Percentiles rank a stretch among this genome's conserved stretches.
Evolutionary conservation across 37 sponge, comb jelly and placozoan species (phyloP).

Genomic region (Aphrocallistes beatrix): DNA sequence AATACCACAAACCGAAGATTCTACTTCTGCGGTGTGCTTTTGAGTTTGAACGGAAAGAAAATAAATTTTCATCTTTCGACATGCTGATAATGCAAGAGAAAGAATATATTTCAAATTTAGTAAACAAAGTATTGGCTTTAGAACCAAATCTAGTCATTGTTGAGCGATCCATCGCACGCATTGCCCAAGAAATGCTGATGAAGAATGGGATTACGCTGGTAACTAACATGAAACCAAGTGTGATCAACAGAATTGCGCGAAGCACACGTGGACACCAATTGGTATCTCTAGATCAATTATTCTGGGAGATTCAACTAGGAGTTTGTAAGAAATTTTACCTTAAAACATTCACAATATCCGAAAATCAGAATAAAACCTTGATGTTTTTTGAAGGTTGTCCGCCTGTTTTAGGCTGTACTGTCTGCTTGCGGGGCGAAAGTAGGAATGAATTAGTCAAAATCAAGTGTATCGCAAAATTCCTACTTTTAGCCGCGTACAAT

Average conservation of each 20-base stretch:
- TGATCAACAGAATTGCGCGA: conserved; percentile 67
- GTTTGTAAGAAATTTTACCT: conserved; percentile 72
- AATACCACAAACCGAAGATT: conserved; percentile 48
- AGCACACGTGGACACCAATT: conserved; percentile 60
- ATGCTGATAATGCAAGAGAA: conserved; percentile 71
- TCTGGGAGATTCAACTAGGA: conserved; percentile 53
- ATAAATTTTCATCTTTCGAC: conserved; percentile 72
- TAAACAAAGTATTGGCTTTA: conserved; percentile 46
- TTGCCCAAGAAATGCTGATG: conserved; percentile 74
- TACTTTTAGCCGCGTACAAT: conserved; percentile 60
- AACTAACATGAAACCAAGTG: conserved; percentile 71
- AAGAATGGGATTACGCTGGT: conserved; percentile 65
- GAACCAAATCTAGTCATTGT: conserved; percentile 78
- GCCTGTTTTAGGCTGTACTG: conserved; percentile 46
- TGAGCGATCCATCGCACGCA: conserved; percentile 65
- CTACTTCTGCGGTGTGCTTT: conserved; percentile 69
- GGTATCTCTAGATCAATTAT: conserved; percentile 61
- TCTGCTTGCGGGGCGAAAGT: conserved; percentile 62
- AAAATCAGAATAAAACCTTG: conserved; percentile 64
- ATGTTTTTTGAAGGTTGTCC: conserved; percentile 85
- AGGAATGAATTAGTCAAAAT: conserved; percentile 51
- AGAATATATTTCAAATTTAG: conserved; percentile 68
- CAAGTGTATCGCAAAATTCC: conserved; percentile 58
- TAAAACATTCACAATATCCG: conserved; percentile 43
- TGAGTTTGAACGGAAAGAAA: conserved; percentile 68